Percentiles rank a stretch among this genome's conserved stretches.
Conservation (phyloP, 2,888 invertebrate genomes). For the Dermolepida albohirtum region DNA sequence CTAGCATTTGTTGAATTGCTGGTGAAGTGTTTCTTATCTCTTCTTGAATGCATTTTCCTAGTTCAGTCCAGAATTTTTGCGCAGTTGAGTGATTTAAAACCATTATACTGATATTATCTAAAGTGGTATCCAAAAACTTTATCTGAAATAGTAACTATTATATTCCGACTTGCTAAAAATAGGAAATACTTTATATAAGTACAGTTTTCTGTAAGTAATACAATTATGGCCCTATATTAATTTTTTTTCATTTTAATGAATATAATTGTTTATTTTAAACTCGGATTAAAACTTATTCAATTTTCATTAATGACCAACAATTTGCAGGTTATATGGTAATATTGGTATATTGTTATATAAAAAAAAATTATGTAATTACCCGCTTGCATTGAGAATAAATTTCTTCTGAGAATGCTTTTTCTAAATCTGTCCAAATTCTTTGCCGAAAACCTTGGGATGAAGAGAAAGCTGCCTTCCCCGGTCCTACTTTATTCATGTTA, state of each 20-base stretch:
- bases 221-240: too few relatives aligned
- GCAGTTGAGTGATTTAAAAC: conserved; percentile 66
- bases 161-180: too few relatives aligned
- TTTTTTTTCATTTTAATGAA: too few relatives aligned
- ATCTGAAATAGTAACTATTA: conserved; percentile 59
- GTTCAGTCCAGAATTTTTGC: conserved; percentile 68
- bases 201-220: too few relatives aligned
- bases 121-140: conserved; percentile 66
- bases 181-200: too few relatives aligned
- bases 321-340: background rate
- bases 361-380: conserved; percentile 59
- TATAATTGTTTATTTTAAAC: too few relatives aligned
- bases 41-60: conserved; percentile 65
- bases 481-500: conserved; percentile 61
- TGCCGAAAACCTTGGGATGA: conserved; percentile 69
- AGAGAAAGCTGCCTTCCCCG: conserved; percentile 69
- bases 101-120: conserved; percentile 66
- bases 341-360: conserved; percentile 24
- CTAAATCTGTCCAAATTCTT: conserved; percentile 89
- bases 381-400: conserved; percentile 80
- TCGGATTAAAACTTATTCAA: too few relatives aligned
- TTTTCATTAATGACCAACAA: too few relatives aligned
- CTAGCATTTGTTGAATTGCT: conserved; percentile 82
- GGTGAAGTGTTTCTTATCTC: conserved; percentile 69
- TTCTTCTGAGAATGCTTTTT: conserved; percentile 84